phyloP scores from a whole-genome alignment of 2,797 vertebrate species.

The Sternarchorhynchus goeldii region DNA sequence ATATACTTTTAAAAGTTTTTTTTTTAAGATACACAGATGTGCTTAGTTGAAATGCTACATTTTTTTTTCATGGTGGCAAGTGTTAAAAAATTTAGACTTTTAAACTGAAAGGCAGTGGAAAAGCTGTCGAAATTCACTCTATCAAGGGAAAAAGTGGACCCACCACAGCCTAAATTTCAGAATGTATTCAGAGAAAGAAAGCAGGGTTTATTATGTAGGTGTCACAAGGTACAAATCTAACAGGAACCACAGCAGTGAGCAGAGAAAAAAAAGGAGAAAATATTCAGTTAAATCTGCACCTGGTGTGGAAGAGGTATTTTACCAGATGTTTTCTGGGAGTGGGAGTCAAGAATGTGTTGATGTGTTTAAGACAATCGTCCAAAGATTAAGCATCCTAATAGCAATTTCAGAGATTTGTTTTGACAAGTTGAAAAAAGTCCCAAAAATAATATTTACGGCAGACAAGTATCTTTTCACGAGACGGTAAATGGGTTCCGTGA shows the following conservation, averaged over 20 bases:
- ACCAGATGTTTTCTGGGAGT: conserved; percentile 67
- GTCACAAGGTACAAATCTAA: conserved; percentile 18
- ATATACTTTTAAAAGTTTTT: conserved; percentile 69
- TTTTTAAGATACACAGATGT: conserved; percentile 20
- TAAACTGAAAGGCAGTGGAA: conserved; percentile 76
- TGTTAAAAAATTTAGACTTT: conserved; percentile 83
- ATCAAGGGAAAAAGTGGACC: conserved; percentile 69
- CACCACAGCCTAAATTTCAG: conserved; percentile 65
- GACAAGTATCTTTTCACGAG: conserved; percentile 75
- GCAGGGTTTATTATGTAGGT: conserved; percentile 2
- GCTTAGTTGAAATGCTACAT: conserved; percentile 13
- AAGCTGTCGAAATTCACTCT: conserved; percentile 79
- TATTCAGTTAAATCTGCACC: conserved; percentile 35
- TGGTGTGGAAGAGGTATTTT: conserved; percentile 53
- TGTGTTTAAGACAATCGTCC: conserved; percentile 71
- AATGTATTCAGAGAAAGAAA: conserved; percentile 10
- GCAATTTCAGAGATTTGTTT: conserved; percentile 75
- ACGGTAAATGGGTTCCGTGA: conserved; percentile 72
- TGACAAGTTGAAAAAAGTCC: conserved; percentile 78
- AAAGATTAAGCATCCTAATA: conserved; percentile 78
- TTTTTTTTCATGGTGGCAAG: conserved; percentile 72
- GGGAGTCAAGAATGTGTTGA: conserved; percentile 70
- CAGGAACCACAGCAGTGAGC: conserved; percentile 1
- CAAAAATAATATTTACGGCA: conserved; percentile 77
- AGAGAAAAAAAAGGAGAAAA: conserved; percentile 23